A percentile compares a stretch with the other conserved stretches of the same genome.
These are phyloP conservation scores for Enteromius mattozi DNA, from an alignment of 2,797 vertebrate genomes.

Conservation along the genomic window DNA sequence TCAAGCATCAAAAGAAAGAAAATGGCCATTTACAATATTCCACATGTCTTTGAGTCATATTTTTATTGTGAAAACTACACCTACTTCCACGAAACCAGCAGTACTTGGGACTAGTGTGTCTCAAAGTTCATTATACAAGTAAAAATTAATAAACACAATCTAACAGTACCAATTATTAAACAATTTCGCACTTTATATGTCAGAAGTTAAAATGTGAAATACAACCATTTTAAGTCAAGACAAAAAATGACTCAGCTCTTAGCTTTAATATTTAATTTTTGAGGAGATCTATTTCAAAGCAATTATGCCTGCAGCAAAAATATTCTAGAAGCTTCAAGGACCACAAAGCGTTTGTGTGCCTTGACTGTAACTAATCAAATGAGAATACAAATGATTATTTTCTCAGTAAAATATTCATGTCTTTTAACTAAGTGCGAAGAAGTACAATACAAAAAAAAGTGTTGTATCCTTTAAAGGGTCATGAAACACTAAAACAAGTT, in stretches of 20 bases:
- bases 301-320: constrained; percentile 26
- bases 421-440: not conserved
- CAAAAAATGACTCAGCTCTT: not conserved
- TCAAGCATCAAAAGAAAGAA: not conserved
- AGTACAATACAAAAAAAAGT: not conserved
- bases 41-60: not conserved
- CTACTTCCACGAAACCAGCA: not conserved
- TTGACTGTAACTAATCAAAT: not conserved
- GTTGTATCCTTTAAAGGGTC: not conserved
- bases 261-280: constrained; percentile 40
- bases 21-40: not conserved
- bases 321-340: not conserved
- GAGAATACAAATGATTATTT: not conserved
- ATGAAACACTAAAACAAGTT: not conserved
- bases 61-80: not conserved
- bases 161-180: not conserved
- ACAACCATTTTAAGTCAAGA: not conserved
- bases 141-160: not conserved
- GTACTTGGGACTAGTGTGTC: not conserved
- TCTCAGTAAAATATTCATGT: not conserved
- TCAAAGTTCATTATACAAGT: constrained; percentile 8
- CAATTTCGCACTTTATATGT: constrained; percentile 37
- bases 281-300: constrained; percentile 25
- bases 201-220: constrained; percentile 1
- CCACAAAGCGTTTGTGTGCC: not conserved